These are phyloP conservation scores for Rissa tridactyla DNA, from an alignment of 2,113 vertebrate species.

Conservation along the genomic window DNA sequence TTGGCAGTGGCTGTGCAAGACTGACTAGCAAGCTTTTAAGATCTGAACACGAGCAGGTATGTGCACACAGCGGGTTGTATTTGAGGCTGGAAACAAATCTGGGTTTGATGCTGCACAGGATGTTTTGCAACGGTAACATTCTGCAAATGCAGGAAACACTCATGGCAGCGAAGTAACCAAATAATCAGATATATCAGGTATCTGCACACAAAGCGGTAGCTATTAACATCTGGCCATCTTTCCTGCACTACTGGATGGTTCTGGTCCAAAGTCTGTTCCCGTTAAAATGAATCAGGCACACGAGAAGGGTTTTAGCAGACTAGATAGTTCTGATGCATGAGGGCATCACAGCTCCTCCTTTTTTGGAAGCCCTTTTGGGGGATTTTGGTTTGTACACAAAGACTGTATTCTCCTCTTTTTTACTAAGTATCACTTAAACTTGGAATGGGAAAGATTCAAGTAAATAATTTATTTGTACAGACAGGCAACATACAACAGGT, in stretches of 20 bases:
- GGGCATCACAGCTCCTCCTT: neutral
- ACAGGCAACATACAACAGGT: neutral
- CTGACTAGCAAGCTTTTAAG: neutral
- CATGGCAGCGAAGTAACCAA: neutral
- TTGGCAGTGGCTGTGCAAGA: neutral
- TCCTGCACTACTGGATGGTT: neutral
- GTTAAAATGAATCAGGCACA: neutral
- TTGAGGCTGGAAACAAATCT: neutral
- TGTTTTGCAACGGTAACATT: neutral
- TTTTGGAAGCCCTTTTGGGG: neutral
- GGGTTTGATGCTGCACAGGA: neutral
- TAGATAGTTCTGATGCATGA: neutral
- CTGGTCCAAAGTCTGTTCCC: neutral
- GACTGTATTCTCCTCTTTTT: neutral
- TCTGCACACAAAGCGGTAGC: fast-evolving
- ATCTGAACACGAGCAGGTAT: fast-evolving
- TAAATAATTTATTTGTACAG: neutral
- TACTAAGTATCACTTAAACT: neutral
- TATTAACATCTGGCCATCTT: fast-evolving
- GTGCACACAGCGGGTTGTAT: too few relatives aligned
- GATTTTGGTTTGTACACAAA: neutral
- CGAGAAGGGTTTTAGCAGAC: neutral
- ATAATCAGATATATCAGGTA: fast-evolving
- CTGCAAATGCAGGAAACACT: neutral
- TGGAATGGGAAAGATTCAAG: neutral